Evolutionary conservation across 2,113 vertebrate species (phyloP).

Genomic region (Cryptotis parvus): DNA sequence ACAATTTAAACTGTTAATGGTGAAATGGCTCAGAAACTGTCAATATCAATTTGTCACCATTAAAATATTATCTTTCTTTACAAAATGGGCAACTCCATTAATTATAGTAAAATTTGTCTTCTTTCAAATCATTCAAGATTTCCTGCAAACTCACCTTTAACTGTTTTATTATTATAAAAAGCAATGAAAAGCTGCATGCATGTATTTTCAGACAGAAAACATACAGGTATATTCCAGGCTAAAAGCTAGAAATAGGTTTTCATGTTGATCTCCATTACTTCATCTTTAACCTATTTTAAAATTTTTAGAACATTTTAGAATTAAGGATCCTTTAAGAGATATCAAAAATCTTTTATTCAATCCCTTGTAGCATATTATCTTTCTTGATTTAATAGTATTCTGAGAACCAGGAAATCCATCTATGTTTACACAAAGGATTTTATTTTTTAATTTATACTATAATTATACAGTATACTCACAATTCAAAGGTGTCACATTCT

Average conservation of each 20-base stretch:
- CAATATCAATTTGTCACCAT: not conserved
- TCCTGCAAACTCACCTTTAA: slow-evolving; percentile 6
- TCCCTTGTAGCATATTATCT: not conserved
- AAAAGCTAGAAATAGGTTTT: not conserved
- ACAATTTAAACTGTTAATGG: not conserved
- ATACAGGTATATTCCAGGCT: not conserved
- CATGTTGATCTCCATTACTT: not conserved
- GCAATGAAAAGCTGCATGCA: not conserved
- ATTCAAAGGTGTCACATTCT: not conserved
- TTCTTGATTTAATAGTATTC: not conserved
- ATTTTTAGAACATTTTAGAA: not conserved
- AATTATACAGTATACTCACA: not conserved
- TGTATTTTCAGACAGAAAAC: not conserved
- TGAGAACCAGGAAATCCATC: not conserved
- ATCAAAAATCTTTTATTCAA: not conserved
- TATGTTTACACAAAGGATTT: not conserved
- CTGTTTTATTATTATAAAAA: not conserved
- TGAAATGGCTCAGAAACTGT: not conserved
- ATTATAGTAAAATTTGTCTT: slow-evolving; percentile 31
- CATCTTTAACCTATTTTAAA: not conserved
- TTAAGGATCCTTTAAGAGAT: not conserved
- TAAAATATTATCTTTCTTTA: slow-evolving; percentile 17
- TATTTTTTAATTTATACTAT: not conserved
- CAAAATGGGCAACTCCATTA: slow-evolving; percentile 24
- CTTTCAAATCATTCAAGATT: not conserved